Evolutionary conservation across 2,888 invertebrate species (phyloP).

Genomic region (Oscheius sp.): DNA sequence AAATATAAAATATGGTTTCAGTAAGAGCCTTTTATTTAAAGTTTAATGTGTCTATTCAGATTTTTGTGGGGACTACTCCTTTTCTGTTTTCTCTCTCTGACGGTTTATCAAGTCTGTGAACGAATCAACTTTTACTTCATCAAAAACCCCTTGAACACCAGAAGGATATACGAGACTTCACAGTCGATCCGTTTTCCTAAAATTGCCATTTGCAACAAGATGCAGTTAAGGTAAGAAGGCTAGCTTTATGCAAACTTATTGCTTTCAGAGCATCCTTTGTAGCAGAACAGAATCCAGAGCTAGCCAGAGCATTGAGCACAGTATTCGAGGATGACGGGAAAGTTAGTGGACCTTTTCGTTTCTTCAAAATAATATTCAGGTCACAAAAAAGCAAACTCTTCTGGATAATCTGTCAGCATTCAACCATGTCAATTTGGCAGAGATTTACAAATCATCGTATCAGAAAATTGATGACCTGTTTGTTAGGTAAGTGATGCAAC

Average conservation of each 20-base stretch:
- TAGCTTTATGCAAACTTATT: neutral
- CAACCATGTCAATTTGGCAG: constrained; percentile 57
- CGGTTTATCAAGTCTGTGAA: constrained; percentile 66
- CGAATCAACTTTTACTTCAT: constrained; percentile 67
- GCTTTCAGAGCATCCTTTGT: constrained; percentile 61
- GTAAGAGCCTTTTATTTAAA: constrained; percentile 24
- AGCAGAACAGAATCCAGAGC: constrained; percentile 53
- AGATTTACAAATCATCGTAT: constrained; percentile 52
- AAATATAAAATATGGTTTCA: constrained; percentile 68
- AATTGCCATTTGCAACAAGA: constrained; percentile 68
- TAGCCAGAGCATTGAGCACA: constrained; percentile 54
- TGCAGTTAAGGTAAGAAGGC: constrained; percentile 62
- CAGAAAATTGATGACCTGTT: constrained; percentile 66
- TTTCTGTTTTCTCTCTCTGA: constrained; percentile 64
- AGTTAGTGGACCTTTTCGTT: neutral
- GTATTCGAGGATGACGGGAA: constrained; percentile 54
- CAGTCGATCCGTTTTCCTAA: constrained; percentile 62
- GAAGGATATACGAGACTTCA: constrained; percentile 63
- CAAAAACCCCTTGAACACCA: constrained; percentile 62
- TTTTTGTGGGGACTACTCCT: constrained; percentile 64
- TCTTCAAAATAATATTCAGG: constrained; percentile 3
- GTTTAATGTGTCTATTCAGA: constrained; percentile 44
- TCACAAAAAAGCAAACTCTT: constrained; percentile 44
- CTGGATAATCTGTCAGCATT: constrained; percentile 54
- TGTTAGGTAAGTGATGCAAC: constrained; percentile 45